Conservation (phyloP, 2,113 vertebrate genomes). For the Jacana jacana region DNA sequence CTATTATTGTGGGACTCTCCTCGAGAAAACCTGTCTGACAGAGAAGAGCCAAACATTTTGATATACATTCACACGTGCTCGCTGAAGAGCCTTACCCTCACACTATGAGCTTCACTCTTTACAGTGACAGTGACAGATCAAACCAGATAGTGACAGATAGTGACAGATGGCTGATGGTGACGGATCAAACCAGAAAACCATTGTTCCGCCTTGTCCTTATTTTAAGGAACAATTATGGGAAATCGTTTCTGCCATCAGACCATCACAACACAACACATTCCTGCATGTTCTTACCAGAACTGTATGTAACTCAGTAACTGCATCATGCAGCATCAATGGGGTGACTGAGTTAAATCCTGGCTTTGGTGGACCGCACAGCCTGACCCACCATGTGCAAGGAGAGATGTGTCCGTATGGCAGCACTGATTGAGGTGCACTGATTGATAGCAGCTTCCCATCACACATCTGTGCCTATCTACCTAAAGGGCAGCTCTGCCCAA, state of each 20-base stretch:
- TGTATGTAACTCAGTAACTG: not conserved
- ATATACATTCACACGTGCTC: not conserved
- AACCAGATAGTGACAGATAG: no score
- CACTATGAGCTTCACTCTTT: not conserved
- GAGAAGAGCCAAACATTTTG: not conserved
- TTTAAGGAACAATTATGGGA: not conserved
- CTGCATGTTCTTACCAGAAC: not conserved
- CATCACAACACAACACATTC: not conserved
- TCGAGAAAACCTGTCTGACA: not conserved
- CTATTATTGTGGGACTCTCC: not conserved
- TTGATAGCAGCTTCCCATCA: not conserved
- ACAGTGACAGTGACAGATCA: not conserved
- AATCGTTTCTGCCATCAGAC: not conserved
- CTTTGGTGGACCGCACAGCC: not conserved
- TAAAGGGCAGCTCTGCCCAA: not conserved
- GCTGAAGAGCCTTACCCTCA: not conserved
- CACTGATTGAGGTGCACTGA: not conserved
- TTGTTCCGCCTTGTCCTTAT: not conserved
- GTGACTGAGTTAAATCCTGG: not conserved
- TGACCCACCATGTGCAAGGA: accelerated
- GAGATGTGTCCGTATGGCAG: not conserved
- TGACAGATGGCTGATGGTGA: no score
- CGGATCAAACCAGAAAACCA: not conserved
- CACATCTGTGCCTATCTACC: not conserved
- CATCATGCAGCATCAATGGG: not conserved